Evolutionary conservation across 1,140 invertebrate genomes (phyloP).

Genomic region (Leptoteleia sp.): DNA sequence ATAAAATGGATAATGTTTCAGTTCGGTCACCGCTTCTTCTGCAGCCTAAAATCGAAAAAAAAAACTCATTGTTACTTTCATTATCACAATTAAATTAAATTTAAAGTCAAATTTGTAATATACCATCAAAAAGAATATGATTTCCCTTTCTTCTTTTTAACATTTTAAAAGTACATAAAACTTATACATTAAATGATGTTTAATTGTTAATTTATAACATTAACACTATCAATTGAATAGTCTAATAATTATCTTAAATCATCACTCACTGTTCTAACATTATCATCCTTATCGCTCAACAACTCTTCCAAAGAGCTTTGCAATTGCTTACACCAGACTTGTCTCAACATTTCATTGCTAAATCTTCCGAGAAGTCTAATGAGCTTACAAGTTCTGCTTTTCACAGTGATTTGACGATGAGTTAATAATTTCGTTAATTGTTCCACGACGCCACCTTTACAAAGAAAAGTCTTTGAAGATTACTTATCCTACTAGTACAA

Average conservation of each 20-base stretch:
- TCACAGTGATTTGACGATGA: slow-evolving; percentile 83
- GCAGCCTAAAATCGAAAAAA: slow-evolving; percentile 82
- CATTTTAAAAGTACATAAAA: no score
- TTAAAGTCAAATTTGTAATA: no score
- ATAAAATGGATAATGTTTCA: slow-evolving; percentile 82
- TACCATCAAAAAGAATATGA: no score
- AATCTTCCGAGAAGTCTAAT: slow-evolving; percentile 84
- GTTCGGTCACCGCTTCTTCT: slow-evolving; percentile 80
- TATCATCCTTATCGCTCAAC: slow-evolving; percentile 80
- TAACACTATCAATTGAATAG: no score
- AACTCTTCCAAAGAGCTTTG: slow-evolving; percentile 82
- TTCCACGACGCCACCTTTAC: slow-evolving; percentile 71
- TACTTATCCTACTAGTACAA: no score
- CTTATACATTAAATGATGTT: no score
- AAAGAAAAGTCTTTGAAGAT: background rate
- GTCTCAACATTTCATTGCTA: slow-evolving; percentile 84
- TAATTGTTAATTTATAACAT: no score
- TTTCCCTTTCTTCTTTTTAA: no score
- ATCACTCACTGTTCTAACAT: slow-evolving; percentile 80
- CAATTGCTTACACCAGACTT: slow-evolving; percentile 83
- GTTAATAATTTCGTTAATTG: slow-evolving; percentile 84
- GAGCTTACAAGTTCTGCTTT: slow-evolving; percentile 85
- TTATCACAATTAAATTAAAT: no score
- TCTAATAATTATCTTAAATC: no score
- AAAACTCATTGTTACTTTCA: no score